Evolutionary conservation across 2,113 vertebrate genomes (phyloP).

Genomic region (Vidua chalybeata): DNA sequence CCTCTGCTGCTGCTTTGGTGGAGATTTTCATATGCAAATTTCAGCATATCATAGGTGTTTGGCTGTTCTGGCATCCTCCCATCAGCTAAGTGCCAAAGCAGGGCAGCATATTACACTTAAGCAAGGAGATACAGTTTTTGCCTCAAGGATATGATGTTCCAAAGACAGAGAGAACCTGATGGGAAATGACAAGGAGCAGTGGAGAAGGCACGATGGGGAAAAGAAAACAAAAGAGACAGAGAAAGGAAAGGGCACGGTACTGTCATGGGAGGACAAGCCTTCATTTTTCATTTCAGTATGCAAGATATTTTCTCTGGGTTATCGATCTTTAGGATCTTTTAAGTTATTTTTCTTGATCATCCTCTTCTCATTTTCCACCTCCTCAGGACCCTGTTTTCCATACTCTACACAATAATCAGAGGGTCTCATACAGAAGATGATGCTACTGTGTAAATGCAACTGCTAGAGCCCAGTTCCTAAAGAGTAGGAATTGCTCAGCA

Average conservation of each 20-base stretch:
- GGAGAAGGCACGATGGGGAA: neutral
- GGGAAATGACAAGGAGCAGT: conserved; percentile 38
- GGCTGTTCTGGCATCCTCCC: neutral
- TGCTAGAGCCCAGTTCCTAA: neutral
- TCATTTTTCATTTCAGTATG: neutral
- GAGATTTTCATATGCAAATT: conserved; percentile 13
- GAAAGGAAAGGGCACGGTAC: neutral
- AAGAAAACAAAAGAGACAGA: neutral
- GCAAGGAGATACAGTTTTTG: conserved; percentile 35
- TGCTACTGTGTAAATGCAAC: neutral
- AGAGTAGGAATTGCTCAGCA: neutral
- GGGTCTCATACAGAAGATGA: neutral
- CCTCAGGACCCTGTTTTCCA: neutral
- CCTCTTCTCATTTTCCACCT: neutral
- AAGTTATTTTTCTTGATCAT: neutral
- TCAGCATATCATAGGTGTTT: neutral
- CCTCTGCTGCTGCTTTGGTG: neutral
- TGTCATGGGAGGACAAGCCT: neutral
- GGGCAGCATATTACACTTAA: neutral
- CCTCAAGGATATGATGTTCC: conserved; percentile 50
- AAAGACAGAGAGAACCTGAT: conserved; percentile 27
- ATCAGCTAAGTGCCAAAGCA: conserved; percentile 5
- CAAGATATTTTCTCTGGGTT: neutral
- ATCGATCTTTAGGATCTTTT: neutral
- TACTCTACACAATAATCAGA: neutral